phyloP scores from a whole-genome alignment of 2,113 vertebrate genomes.

The Grantiella picta region DNA sequence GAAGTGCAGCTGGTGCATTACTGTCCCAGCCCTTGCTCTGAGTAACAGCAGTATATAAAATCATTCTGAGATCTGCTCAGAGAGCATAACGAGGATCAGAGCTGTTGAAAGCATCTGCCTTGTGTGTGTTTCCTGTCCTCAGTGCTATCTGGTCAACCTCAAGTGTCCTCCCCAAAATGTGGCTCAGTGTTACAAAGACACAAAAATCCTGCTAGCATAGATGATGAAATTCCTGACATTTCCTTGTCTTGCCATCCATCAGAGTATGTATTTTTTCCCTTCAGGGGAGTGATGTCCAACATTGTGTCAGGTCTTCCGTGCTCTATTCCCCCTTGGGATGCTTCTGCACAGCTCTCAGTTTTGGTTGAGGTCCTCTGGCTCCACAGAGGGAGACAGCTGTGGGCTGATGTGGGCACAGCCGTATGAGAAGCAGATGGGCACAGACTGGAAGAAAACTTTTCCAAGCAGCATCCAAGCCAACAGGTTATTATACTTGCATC shows the following conservation, averaged over 20 bases:
- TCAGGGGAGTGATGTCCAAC: neutral
- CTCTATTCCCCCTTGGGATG: neutral
- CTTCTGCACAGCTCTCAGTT: neutral
- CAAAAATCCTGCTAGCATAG: neutral
- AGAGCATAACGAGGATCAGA: neutral
- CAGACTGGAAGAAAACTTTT: neutral
- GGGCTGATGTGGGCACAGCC: neutral
- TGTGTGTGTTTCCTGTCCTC: neutral
- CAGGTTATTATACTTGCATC: neutral
- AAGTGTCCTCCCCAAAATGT: neutral
- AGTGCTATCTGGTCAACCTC: neutral
- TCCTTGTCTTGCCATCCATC: neutral
- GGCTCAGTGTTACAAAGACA: neutral
- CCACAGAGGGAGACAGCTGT: neutral
- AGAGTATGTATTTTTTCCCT: neutral
- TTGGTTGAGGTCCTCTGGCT: fast-evolving
- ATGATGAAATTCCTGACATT: neutral
- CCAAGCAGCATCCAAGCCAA: neutral
- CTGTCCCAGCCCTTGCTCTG: neutral
- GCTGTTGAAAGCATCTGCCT: neutral
- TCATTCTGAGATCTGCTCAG: neutral
- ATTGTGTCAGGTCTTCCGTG: neutral
- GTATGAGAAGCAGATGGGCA: neutral
- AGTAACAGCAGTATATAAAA: neutral
- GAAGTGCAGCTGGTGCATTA: neutral